Conservation (phyloP, 2,888 invertebrate genomes). For the Tiliacea citrago region DNA sequence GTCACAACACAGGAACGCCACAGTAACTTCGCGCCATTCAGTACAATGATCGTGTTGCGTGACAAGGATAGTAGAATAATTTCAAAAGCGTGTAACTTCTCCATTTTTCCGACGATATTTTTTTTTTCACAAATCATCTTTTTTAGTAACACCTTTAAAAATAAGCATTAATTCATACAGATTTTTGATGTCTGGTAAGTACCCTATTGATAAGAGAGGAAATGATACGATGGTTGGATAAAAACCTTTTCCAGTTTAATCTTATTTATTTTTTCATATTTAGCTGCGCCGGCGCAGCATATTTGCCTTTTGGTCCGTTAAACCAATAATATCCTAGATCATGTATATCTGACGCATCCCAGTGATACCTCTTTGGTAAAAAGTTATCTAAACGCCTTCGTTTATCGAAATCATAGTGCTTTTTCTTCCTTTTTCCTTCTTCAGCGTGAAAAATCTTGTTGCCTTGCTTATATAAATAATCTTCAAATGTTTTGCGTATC, state of each 20-base stretch:
- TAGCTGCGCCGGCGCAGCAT: constrained; percentile 26
- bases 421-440: neutral
- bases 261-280: neutral
- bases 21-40: too few relatives aligned
- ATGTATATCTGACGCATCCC: constrained; percentile 72
- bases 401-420: neutral
- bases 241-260: neutral
- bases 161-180: too few relatives aligned
- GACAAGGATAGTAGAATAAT: too few relatives aligned
- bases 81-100: too few relatives aligned
- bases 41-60: too few relatives aligned
- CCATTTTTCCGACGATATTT: too few relatives aligned
- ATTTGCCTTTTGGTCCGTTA: constrained; percentile 75
- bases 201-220: too few relatives aligned
- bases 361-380: constrained; percentile 79
- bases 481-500: constrained; percentile 5
- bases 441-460: constrained; percentile 17
- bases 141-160: too few relatives aligned
- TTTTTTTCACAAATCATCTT: too few relatives aligned
- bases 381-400: constrained; percentile 74
- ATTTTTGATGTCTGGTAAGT: too few relatives aligned
- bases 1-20: too few relatives aligned
- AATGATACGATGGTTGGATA: neutral
- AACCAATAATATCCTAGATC: constrained; percentile 80
- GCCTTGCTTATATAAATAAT: constrained; percentile 30